Evolutionary conservation across 1,140 invertebrate genomes (phyloP).

Genomic region (Lerema accius): DNA sequence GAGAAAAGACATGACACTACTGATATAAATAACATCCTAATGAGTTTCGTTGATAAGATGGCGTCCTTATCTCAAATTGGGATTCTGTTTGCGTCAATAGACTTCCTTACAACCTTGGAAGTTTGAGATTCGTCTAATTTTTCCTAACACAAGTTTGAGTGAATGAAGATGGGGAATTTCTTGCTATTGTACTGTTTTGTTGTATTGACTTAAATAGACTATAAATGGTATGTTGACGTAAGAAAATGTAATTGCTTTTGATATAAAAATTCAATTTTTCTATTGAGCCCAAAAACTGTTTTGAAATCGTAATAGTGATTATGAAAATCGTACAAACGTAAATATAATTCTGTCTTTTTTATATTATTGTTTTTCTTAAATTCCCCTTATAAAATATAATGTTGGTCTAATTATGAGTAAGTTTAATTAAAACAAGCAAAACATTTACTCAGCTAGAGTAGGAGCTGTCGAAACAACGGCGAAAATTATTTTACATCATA

Average conservation of each 20-base stretch:
- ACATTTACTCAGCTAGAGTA: neutral
- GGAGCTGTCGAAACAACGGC: conserved; percentile 1
- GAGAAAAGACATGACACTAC: conserved; percentile 13
- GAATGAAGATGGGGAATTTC: neutral
- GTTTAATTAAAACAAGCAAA: neutral
- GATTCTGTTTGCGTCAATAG: conserved; percentile 30
- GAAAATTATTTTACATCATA: conserved; percentile 23
- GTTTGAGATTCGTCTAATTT: conserved; percentile 8
- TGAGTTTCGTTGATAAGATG: conserved; percentile 28
- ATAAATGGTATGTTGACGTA: too few relatives aligned
- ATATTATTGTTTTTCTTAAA: neutral
- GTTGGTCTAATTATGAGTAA: neutral
- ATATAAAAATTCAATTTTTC: too few relatives aligned
- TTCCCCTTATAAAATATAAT: neutral
- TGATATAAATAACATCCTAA: conserved; percentile 29
- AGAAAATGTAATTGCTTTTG: too few relatives aligned
- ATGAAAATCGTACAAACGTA: too few relatives aligned
- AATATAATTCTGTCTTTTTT: too few relatives aligned
- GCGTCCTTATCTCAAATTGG: conserved; percentile 27
- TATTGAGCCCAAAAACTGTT: too few relatives aligned
- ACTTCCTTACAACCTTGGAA: conserved; percentile 8
- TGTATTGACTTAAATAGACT: too few relatives aligned
- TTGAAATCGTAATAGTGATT: too few relatives aligned
- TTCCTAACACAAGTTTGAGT: conserved; percentile 13
- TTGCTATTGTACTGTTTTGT: neutral